Base-by-base conservation (phyloP, 2,888 invertebrate genomes). In the Chrysina gloriosa region DNA sequence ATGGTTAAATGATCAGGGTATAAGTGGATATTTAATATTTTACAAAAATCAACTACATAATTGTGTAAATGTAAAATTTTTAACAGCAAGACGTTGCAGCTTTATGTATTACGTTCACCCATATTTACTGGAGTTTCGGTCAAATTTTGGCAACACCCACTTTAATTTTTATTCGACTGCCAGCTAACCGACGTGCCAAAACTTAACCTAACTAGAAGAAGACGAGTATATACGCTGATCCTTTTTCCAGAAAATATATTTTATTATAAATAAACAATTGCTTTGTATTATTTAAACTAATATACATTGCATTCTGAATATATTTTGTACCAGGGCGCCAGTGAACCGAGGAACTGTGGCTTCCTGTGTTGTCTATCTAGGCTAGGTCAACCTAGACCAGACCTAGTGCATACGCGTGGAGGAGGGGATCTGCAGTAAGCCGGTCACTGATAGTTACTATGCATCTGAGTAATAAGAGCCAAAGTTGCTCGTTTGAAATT, bases 271-370 rank as follows among this genome's bases (percentile, higher is more conserved):
- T 79, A 81, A 81, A 78, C 77, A 76, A 76, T 75, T 74, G 77
- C 78, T 80, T 80, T 80, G 78, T 81, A 77, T 81, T 82, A 82
- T 82, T 82, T 82, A 82, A 82, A 82, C 81, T 81, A 82, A 81
- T 82, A 79, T 78, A 79, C 78, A 83, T 82, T 83, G 82, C 82
- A 82, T 82, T 82, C 80, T 79, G 81, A 82, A 82, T 83, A 83
- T 82, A 82, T 82, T 82, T 82, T 77, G 65, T 69, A 79, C 70
- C 77, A 82, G 83, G 83, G 76, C 69, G 66, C 63, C 81, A 83
- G 78, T 61, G 76, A 16, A 3, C 21, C 29, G 61, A 61, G 72
- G 74, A 76, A 77, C 76, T 76, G 61, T n/a, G 16, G 61, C 34
- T 63, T 68, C 61, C 48, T 47, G 52, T 67, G 52, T 52, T n/a